A percentile compares a stretch with the other conserved stretches of the same genome.
These are phyloP conservation scores for Oithona nana DNA, from an alignment of 2,888 invertebrate species.

Conservation along the genomic window DNA sequence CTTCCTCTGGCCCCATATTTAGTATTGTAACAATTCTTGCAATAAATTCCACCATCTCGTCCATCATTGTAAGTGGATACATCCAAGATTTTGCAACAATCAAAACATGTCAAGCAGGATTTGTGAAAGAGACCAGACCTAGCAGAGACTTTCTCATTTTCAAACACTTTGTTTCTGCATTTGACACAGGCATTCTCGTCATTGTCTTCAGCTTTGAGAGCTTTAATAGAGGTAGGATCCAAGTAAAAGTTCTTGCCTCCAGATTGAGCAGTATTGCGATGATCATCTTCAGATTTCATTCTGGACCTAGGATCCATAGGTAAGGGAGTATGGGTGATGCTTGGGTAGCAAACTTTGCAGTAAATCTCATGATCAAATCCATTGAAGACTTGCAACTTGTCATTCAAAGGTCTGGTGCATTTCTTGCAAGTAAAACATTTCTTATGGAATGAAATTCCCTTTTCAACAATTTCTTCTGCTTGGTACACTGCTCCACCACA, in stretches of 20 bases:
- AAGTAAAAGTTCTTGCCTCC: background rate
- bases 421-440: constrained; percentile 6
- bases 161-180: background rate
- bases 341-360: constrained; percentile 1
- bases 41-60: constrained; percentile 1
- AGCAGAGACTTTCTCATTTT: background rate
- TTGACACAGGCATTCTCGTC: background rate
- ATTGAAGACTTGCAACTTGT: constrained; percentile 1
- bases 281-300: background rate
- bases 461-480: constrained; percentile 4
- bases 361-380: constrained; percentile 5
- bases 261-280: background rate
- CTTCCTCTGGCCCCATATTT: background rate
- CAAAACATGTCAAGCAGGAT: background rate
- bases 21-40: background rate
- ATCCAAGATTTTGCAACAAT: background rate
- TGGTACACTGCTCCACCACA: background rate
- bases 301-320: background rate
- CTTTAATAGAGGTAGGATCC: background rate
- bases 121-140: background rate
- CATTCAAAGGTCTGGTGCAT: background rate
- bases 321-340: constrained; percentile 2
- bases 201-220: background rate
- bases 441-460: background rate
- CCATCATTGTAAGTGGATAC: background rate